phyloP scores from a whole-genome alignment of 2,113 vertebrate genomes.

The Drymodes brunneopygia region DNA sequence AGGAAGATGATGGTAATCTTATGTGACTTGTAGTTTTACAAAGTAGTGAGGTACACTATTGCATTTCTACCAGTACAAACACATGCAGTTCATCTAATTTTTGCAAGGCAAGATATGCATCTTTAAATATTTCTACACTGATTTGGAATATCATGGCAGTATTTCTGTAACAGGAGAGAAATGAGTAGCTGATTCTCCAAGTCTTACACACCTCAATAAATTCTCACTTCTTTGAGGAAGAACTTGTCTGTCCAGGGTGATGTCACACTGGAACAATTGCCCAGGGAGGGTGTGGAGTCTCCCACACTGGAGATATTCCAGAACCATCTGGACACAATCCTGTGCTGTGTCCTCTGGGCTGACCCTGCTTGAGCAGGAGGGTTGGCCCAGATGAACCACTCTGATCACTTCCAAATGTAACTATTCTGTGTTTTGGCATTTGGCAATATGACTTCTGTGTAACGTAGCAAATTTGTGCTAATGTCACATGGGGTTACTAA shows the following conservation, averaged over 20 bases:
- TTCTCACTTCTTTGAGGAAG: background rate
- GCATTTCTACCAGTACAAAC: background rate
- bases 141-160: background rate
- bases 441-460: background rate
- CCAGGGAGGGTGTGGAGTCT: background rate
- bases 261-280: background rate
- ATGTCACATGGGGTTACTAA: background rate
- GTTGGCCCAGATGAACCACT: background rate
- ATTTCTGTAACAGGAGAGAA: background rate
- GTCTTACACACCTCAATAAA: background rate
- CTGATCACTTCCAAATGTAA: background rate
- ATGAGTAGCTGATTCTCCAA: background rate
- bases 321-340: background rate
- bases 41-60: background rate
- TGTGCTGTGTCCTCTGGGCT: background rate
- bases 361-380: background rate
- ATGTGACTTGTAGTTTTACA: background rate
- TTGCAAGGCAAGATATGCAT: background rate
- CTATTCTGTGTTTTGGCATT: background rate
- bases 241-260: rapidly evolving
- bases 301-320: background rate
- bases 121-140: background rate
- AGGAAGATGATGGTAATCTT: background rate
- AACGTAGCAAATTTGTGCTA: background rate
- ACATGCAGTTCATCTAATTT: background rate